Conservation (phyloP, 35 echinoderm and acorn worm species). For the Acanthaster planci region DNA sequence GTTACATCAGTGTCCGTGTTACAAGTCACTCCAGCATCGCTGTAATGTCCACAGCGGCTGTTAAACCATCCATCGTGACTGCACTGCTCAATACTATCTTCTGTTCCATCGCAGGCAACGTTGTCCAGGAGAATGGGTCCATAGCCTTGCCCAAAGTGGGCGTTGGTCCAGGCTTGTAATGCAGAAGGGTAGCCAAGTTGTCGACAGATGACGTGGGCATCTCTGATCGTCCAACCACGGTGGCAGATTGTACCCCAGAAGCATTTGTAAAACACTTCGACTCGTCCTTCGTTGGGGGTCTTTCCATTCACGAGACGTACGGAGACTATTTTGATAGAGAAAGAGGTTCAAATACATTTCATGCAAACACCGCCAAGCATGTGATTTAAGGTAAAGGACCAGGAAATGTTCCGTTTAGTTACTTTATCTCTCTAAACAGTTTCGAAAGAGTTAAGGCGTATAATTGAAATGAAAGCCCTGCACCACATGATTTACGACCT, state of each 20-base stretch:
- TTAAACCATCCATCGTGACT: constrained; percentile 6
- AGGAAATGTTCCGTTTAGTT: no score
- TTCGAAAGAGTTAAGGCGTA: no score
- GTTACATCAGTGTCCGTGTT: no score
- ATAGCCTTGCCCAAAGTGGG: constrained; percentile 43
- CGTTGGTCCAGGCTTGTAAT: neutral
- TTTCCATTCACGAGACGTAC: constrained; percentile 27
- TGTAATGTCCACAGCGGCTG: constrained; percentile 35
- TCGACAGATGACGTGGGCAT: constrained; percentile 53
- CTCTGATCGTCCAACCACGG: constrained; percentile 50
- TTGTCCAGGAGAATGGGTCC: constrained; percentile 56
- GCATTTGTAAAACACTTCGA: constrained; percentile 46
- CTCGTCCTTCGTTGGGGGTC: constrained; percentile 34
- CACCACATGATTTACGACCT: no score
- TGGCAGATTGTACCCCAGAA: constrained; percentile 72
- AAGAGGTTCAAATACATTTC: no score
- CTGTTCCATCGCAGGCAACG: constrained; percentile 41
- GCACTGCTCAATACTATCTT: constrained; percentile 48
- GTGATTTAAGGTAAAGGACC: no score
- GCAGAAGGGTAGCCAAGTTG: constrained; percentile 49
- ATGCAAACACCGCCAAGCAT: no score
- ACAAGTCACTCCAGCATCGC: constrained; percentile 52
- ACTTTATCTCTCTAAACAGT: no score
- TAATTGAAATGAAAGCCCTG: no score
- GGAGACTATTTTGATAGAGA: neutral